Conservation (phyloP, 2,888 invertebrate species). For the Minunthozetes semirufus region DNA sequence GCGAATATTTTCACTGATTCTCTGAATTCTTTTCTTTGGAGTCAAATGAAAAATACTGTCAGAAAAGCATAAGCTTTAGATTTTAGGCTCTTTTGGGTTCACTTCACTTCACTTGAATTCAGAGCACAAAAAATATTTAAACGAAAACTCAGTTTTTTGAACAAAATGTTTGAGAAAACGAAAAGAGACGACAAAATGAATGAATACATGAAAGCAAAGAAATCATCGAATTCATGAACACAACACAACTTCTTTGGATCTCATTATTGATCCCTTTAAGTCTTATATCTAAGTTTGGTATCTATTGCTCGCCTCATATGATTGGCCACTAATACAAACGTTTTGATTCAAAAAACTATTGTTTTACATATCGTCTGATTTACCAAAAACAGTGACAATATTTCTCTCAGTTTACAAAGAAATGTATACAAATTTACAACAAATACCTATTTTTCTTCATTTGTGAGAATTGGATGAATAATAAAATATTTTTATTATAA, state of each 20-base stretch:
- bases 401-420: no score
- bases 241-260: background rate
- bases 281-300: background rate
- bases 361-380: background rate
- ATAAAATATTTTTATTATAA: no score
- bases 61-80: background rate
- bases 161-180: background rate
- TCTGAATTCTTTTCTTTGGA: background rate
- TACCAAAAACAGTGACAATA: no score
- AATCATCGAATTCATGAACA: background rate
- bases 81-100: background rate
- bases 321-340: constrained; percentile 11
- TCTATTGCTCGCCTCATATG: background rate
- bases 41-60: background rate
- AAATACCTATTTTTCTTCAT: no score
- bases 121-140: background rate
- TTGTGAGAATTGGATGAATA: no score
- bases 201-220: background rate
- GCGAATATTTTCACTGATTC: background rate
- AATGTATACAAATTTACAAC: no score
- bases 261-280: constrained; percentile 1
- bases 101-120: background rate
- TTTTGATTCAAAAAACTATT: background rate
- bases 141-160: background rate
- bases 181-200: background rate